These are phyloP conservation scores for Eucidaris tribuloides DNA, from an alignment of 35 echinoderm and acorn worm species.

Conservation along the genomic window DNA sequence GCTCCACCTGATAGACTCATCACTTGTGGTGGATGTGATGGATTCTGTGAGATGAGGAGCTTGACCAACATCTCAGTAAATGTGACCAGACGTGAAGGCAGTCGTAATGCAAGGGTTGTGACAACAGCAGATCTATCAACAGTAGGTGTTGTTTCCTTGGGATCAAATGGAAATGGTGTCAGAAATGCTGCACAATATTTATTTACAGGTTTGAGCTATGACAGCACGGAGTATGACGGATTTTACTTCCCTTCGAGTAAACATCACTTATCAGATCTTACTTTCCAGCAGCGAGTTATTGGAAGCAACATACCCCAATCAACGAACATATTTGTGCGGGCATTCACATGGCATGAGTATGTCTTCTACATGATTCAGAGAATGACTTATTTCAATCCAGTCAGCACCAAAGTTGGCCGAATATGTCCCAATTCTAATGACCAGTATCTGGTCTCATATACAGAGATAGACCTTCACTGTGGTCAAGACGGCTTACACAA, in stretches of 20 bases:
- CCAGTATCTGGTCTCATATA: not conserved
- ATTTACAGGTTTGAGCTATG: not conserved
- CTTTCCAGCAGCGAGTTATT: not conserved
- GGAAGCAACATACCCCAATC: not conserved
- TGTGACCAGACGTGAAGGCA: not conserved
- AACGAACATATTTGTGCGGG: not conserved
- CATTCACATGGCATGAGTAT: too few relatives aligned
- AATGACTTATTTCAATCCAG: constrained; percentile 8
- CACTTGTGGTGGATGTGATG: constrained; percentile 21
- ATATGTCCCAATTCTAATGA: not conserved
- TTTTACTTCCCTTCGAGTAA: not conserved
- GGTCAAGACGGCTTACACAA: constrained; percentile 9
- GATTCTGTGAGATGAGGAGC: constrained; percentile 3
- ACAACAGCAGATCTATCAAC: constrained; percentile 2
- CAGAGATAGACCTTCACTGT: constrained; percentile 46
- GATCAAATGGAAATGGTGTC: not conserved
- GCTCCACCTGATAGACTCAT: constrained; percentile 4
- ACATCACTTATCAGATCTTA: not conserved
- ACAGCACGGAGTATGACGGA: too few relatives aligned
- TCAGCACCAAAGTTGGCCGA: not conserved
- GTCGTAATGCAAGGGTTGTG: not conserved
- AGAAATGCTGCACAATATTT: not conserved
- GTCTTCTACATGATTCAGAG: not conserved
- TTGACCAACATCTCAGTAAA: not conserved
- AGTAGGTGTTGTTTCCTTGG: constrained; percentile 6